Percentiles rank a stretch among this genome's conserved stretches.
Evolutionary conservation across 2,888 invertebrate species (phyloP).

Genomic region (Iphiclides podalirius): DNA sequence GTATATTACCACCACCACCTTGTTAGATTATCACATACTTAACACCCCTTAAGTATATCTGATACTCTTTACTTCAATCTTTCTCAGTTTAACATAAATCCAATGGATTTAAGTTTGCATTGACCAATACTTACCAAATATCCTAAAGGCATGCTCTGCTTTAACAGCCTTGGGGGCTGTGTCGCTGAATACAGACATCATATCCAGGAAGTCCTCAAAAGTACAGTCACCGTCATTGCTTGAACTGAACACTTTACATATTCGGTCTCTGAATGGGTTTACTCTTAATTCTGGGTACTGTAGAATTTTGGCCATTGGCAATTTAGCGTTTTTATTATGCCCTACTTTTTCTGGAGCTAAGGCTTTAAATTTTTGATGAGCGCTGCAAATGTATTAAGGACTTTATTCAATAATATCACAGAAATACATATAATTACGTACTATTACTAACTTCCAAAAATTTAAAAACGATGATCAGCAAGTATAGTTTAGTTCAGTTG

Average conservation of each 20-base stretch:
- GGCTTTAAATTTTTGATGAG: constrained; percentile 93
- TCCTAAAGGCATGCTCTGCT: constrained; percentile 96
- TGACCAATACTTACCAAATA: constrained; percentile 94
- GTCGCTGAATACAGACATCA: constrained; percentile 98
- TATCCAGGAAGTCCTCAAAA: constrained; percentile 97
- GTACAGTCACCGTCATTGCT: constrained; percentile 94
- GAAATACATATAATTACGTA: too few relatives aligned
- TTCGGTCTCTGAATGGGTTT: constrained; percentile 94
- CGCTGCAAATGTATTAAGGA: constrained; percentile 82
- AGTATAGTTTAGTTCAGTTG: too few relatives aligned
- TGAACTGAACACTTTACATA: constrained; percentile 95
- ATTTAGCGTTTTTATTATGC: constrained; percentile 91
- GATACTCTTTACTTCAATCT: too few relatives aligned
- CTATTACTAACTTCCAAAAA: too few relatives aligned
- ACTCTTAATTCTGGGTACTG: constrained; percentile 93
- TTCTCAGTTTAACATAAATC: too few relatives aligned
- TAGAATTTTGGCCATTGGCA: constrained; percentile 91
- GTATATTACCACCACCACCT: too few relatives aligned
- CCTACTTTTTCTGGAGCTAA: constrained; percentile 94
- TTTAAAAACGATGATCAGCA: too few relatives aligned
- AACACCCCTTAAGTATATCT: too few relatives aligned
- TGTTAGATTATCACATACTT: too few relatives aligned
- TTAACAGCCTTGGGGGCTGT: constrained; percentile 95
- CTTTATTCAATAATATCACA: neutral
- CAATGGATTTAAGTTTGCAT: too few relatives aligned